Evolutionary conservation across 1,140 invertebrate species (phyloP).

Genomic region (Triops longicaudatus): DNA sequence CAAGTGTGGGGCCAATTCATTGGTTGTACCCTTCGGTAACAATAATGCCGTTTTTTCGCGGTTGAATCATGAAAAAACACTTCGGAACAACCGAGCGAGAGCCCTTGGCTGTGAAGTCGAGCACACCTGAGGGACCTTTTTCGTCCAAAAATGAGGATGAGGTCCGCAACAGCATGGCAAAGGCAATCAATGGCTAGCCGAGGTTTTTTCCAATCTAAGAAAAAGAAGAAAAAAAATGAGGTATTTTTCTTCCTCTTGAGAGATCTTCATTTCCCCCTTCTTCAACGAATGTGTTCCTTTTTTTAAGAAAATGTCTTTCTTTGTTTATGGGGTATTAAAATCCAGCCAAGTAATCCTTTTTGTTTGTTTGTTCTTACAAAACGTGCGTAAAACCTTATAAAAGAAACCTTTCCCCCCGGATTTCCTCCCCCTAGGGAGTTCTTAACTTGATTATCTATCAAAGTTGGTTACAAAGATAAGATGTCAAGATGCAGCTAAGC

Average conservation of each 20-base stretch:
- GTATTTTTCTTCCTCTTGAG: not conserved
- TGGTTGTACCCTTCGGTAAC: too few relatives aligned
- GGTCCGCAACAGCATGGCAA: not conserved
- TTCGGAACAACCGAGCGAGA: not conserved
- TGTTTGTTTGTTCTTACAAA: not conserved
- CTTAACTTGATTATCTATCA: slow-evolving; percentile 8
- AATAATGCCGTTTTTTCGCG: too few relatives aligned
- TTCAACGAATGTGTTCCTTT: not conserved
- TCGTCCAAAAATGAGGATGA: not conserved
- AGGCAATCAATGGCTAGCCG: not conserved
- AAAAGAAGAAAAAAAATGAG: not conserved
- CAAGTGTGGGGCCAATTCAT: too few relatives aligned
- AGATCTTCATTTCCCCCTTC: not conserved
- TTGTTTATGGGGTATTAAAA: not conserved
- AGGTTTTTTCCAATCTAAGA: not conserved
- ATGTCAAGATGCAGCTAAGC: slow-evolving; percentile 14
- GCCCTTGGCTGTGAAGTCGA: not conserved
- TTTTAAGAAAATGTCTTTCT: not conserved
- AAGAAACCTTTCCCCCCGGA: not conserved
- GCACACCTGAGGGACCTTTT: slow-evolving; percentile 14
- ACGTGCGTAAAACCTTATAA: not conserved
- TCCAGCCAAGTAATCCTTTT: not conserved
- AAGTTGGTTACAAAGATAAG: not conserved
- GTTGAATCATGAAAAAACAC: too few relatives aligned
- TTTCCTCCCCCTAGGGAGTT: not conserved